These are phyloP conservation scores for Sterrhoptilus dennistouni DNA, from an alignment of 2,113 vertebrate species.

Conservation along the genomic window DNA sequence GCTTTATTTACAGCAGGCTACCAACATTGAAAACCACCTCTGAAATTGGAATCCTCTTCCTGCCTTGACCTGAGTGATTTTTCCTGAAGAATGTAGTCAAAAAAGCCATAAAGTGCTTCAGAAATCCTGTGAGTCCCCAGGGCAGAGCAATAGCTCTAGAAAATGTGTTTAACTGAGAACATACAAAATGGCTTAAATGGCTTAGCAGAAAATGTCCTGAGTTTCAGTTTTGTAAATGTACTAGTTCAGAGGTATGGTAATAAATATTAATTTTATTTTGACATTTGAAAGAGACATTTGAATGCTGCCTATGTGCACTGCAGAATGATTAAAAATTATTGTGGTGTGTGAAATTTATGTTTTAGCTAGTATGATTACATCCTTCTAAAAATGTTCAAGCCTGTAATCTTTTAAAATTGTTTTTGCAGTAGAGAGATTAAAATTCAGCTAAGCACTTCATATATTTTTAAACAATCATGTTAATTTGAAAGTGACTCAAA, in stretches of 20 bases:
- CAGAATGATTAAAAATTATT: slow-evolving; percentile 78
- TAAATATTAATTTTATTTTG: slow-evolving; percentile 81
- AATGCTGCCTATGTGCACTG: slow-evolving; percentile 61
- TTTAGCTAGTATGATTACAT: slow-evolving; percentile 73
- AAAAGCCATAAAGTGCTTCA: background rate
- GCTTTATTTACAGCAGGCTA: background rate
- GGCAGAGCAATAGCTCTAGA: slow-evolving; percentile 38
- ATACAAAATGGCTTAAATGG: slow-evolving; percentile 3
- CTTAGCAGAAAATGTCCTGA: slow-evolving; percentile 20
- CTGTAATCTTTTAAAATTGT: slow-evolving; percentile 76
- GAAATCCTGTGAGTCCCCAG: background rate
- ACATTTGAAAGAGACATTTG: slow-evolving; percentile 76
- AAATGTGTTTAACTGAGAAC: slow-evolving; percentile 30
- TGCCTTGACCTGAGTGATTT: background rate
- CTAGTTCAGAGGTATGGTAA: slow-evolving; percentile 71
- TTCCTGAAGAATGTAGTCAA: background rate
- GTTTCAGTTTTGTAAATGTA: slow-evolving; percentile 32
- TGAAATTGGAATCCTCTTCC: background rate
- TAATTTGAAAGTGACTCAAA: slow-evolving; percentile 65
- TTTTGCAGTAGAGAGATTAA: slow-evolving; percentile 73
- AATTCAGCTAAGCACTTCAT: slow-evolving; percentile 67
- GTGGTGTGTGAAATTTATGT: slow-evolving; percentile 75
- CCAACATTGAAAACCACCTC: background rate
- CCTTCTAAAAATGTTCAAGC: slow-evolving; percentile 71
- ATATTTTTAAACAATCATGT: slow-evolving; percentile 65